phyloP scores from a whole-genome alignment of 2,797 vertebrate genomes.

The Potorous gilbertii region DNA sequence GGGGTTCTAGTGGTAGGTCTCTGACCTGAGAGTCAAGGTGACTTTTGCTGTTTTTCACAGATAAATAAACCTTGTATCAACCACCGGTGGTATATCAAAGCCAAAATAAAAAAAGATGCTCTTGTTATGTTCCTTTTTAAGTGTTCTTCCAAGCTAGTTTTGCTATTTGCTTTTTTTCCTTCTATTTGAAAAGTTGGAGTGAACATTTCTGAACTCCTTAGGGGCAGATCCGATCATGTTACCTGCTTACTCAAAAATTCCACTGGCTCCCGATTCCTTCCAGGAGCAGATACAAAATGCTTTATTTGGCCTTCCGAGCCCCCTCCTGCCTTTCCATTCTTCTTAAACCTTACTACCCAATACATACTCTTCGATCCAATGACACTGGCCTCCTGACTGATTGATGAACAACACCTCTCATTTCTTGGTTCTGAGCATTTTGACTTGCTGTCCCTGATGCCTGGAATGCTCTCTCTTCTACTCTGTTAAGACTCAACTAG shows the following conservation, averaged over 20 bases:
- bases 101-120: background rate
- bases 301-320: background rate
- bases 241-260: background rate
- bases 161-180: no score
- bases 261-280: background rate
- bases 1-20: background rate
- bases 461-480: background rate
- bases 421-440: background rate
- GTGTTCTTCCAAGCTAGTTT: no score
- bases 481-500: background rate
- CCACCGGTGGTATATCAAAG: background rate
- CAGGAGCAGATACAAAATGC: background rate
- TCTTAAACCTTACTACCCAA: background rate
- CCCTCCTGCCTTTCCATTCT: background rate
- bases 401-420: rapidly evolving
- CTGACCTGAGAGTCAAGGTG: background rate
- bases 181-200: no score
- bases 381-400: background rate
- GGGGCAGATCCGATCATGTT: background rate
- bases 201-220: background rate
- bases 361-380: background rate
- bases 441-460: background rate
- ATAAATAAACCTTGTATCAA: background rate
- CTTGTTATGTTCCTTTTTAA: no score
- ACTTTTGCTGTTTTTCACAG: background rate